Conservation (phyloP, 2,888 invertebrate species). For the Caprella mutica region DNA sequence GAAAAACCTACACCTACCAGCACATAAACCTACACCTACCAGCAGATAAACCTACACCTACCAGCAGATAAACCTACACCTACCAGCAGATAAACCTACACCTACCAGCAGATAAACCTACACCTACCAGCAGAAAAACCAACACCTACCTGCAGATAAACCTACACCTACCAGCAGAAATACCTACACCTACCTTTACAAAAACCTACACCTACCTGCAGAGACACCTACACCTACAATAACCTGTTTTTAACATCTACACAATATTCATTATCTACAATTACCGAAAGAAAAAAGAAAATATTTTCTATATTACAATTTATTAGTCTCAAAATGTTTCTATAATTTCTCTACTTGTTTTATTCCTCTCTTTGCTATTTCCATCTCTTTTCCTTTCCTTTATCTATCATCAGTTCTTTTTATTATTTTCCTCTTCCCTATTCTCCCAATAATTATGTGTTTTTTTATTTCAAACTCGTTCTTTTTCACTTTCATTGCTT, state of each 20-base stretch:
- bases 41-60: neutral
- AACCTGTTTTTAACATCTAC: too few relatives aligned
- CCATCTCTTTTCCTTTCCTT: neutral
- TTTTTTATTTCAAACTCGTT: too few relatives aligned
- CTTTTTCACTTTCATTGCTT: too few relatives aligned
- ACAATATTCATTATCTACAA: neutral
- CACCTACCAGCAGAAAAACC: neutral
- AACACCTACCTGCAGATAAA: neutral
- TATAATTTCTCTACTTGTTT: neutral
- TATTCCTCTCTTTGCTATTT: neutral
- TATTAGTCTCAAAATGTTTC: neutral
- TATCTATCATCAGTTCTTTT: neutral
- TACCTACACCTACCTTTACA: neutral
- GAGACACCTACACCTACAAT: neutral
- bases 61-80: slow-evolving; percentile 5
- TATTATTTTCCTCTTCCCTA: neutral
- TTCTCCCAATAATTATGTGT: neutral
- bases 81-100: slow-evolving; percentile 8
- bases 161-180: neutral
- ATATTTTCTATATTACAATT: neutral
- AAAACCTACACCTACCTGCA: neutral
- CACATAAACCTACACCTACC: neutral
- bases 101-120: slow-evolving; percentile 9
- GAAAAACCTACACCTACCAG: too few relatives aligned
- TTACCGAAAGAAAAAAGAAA: neutral